Evolutionary conservation across 2,797 vertebrate species (phyloP).

Genomic region (Chiloscyllium punctatum): DNA sequence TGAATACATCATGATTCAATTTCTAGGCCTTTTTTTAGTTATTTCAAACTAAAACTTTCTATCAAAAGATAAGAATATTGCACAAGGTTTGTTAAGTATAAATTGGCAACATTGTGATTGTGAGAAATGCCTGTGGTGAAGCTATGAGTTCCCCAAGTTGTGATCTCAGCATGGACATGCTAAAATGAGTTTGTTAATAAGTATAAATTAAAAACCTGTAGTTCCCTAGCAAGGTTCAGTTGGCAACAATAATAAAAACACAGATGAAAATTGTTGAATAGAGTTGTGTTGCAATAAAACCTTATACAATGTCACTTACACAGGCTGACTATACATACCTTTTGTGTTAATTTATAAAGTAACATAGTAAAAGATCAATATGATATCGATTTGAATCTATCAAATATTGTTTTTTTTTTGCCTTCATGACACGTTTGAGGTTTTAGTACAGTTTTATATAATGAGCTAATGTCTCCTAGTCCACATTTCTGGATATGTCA

Average conservation of each 20-base stretch:
- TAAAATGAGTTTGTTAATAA: background rate
- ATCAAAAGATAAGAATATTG: background rate
- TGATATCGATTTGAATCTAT: background rate
- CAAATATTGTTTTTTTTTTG: background rate
- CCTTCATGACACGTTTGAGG: background rate
- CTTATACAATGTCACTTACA: background rate
- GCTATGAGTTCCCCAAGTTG: background rate
- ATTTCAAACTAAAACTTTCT: background rate
- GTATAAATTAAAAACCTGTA: background rate
- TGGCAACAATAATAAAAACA: background rate
- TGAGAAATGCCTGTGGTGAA: background rate
- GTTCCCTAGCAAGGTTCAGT: background rate
- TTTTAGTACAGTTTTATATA: background rate
- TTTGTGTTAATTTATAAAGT: background rate
- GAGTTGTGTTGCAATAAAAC: background rate
- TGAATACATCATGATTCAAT: background rate
- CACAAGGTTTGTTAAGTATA: background rate
- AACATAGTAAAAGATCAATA: background rate
- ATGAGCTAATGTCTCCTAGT: background rate
- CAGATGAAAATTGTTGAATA: background rate
- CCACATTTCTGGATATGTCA: constrained; percentile 6
- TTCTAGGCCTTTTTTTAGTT: background rate
- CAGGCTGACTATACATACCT: background rate
- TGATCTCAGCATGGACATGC: background rate
- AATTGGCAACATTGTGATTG: background rate